Evolutionary conservation across 1,140 invertebrate species (phyloP).

Genomic region (Cyclina sinensis): DNA sequence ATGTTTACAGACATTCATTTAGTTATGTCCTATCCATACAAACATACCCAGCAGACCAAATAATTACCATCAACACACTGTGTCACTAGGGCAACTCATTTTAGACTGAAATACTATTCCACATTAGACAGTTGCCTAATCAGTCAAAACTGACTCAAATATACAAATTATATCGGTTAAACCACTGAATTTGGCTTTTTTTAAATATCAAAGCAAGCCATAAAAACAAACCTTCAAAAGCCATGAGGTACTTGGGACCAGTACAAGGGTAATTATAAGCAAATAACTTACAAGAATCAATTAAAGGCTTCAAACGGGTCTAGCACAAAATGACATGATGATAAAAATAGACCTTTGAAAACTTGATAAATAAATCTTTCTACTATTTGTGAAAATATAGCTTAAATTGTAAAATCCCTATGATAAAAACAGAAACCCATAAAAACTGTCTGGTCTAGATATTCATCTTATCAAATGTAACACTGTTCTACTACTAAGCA

Average conservation of each 20-base stretch:
- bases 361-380: not conserved
- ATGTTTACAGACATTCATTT: not conserved
- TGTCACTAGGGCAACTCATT: not conserved
- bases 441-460: not conserved
- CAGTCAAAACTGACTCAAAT: not conserved
- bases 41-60: not conserved
- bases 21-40: not conserved
- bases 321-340: not conserved
- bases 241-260: not conserved
- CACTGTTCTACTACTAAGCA: not conserved
- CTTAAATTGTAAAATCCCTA: not conserved
- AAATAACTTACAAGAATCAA: not conserved
- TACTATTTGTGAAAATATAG: not conserved
- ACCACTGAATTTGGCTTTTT: not conserved
- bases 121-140: not conserved
- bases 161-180: not conserved
- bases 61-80: not conserved
- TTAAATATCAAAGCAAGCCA: not conserved
- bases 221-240: conserved; percentile 16
- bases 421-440: conserved; percentile 21
- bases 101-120: not conserved
- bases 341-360: not conserved
- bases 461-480: not conserved
- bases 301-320: conserved; percentile 1
- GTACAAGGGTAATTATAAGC: not conserved